Evolutionary conservation across 1,140 invertebrate species (phyloP), one percentile per base, ranked within the genome.

Genomic region (Drosophila carrolli): DNA sequence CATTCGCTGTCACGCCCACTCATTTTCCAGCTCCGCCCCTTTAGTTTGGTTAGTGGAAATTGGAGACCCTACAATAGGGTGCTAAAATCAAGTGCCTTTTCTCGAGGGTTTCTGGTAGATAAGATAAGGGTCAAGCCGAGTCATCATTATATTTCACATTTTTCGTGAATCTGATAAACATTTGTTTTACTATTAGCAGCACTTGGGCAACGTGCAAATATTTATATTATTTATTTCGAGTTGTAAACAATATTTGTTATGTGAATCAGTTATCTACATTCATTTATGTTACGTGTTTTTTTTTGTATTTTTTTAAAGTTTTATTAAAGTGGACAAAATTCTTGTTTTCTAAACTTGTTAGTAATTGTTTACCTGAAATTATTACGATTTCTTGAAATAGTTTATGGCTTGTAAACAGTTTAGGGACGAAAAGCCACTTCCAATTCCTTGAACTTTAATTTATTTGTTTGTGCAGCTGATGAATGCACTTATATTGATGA

Each of bases 81-180:
- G 32, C 10, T 2, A 11, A 19, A 32, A 16, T 35, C n/a, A 5
- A 11, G 11, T 37, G 0, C 10, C 47, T 9, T 14, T n/a, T 6
- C 19, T 27, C 5, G 38, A 29, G 23, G 59, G 9, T 8, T 51
- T 13, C 63, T 5, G 1, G 5, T 9, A 43, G 65, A 68, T 66
- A 66, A 68, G 65, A 68, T 66, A 66, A 29, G 38, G 11, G 0
- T 32, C 53, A 46, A 1, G 60, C 23, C 5, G 19, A 53, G 60
- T 68, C 65, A 68, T 53, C 47, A 27, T 67, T 67, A 65, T 38
- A 29, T 14, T 23, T 7, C 7, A 10, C 1, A 37, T n/a, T 8
- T 11, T 8, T 43, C 9, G 32, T 7, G 13, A 23, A 67, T 51
- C 60, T 37, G 60, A 51, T 50, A 14, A 23, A 59, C 19, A 19